A percentile compares a stretch with the other conserved stretches of the same genome.
phyloP scores from a whole-genome alignment of 2,113 vertebrate species.

The Ceyx melanurus region DNA sequence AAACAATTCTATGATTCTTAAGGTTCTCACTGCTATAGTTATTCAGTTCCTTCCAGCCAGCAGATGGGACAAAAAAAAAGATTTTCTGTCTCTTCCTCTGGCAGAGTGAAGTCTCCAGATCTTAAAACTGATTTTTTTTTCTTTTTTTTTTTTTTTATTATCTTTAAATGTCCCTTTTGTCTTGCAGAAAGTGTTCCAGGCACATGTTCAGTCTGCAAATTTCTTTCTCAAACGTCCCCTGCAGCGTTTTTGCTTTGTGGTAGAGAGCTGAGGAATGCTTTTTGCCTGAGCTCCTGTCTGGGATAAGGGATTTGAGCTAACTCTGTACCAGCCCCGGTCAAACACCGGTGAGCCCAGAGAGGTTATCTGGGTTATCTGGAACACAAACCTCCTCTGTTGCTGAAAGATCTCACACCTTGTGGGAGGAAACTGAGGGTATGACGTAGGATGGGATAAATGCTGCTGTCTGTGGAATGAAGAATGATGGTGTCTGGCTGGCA shows the following conservation, averaged over 20 bases:
- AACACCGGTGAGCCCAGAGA: neutral
- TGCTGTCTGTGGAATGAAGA: neutral
- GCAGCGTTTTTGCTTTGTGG: slow-evolving; percentile 20
- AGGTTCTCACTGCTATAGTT: neutral
- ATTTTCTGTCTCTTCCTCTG: slow-evolving; percentile 7
- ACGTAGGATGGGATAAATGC: neutral
- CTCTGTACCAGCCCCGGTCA: rapidly evolving
- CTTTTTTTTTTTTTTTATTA: neutral
- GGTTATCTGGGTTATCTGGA: neutral
- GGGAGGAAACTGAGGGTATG: neutral
- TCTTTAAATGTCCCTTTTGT: slow-evolving; percentile 51
- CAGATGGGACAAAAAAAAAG: slow-evolving; percentile 17
- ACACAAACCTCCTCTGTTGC: neutral
- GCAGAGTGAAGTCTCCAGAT: neutral
- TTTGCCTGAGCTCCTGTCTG: neutral
- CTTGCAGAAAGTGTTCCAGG: slow-evolving; percentile 31
- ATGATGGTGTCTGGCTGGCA: neutral
- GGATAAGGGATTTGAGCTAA: neutral
- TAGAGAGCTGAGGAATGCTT: neutral
- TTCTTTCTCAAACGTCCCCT: neutral
- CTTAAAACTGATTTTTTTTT: slow-evolving; percentile 27
- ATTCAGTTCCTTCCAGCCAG: neutral
- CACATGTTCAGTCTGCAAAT: neutral
- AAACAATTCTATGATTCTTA: neutral
- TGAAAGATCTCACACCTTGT: neutral